A percentile compares a stretch with the other conserved stretches of the same genome.
Evolutionary conservation across 1,140 invertebrate species (phyloP).

Genomic region (Plutomurus gul): DNA sequence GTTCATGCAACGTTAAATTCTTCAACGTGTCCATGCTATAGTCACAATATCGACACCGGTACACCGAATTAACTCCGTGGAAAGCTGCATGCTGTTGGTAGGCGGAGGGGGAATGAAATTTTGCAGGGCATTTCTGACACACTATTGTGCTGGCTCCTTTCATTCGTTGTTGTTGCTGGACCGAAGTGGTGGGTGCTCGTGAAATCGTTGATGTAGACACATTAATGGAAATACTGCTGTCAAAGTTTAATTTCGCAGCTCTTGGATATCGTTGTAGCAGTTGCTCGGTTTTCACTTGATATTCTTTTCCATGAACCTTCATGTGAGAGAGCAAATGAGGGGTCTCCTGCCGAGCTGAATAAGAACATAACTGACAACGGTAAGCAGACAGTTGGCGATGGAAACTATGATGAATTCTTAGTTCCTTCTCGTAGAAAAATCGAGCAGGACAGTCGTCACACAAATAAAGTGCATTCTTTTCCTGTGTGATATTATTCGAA

Average conservation of each 20-base stretch:
- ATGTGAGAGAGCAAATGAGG: slow-evolving; percentile 72
- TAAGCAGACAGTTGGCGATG: slow-evolving; percentile 68
- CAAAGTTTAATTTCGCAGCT: slow-evolving; percentile 56
- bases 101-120: slow-evolving; percentile 70
- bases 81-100: slow-evolving; percentile 73
- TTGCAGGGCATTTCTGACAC: slow-evolving; percentile 69
- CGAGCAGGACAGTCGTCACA: slow-evolving; percentile 74
- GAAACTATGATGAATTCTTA: slow-evolving; percentile 70
- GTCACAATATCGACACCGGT: slow-evolving; percentile 80
- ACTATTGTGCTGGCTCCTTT: not conserved
- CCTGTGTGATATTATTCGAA: not conserved
- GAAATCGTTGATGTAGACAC: not conserved
- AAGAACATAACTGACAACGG: slow-evolving; percentile 77
- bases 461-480: slow-evolving; percentile 58
- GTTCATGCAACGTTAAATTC: slow-evolving; percentile 75
- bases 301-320: slow-evolving; percentile 78
- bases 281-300: slow-evolving; percentile 74
- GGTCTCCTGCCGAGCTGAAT: slow-evolving; percentile 69
- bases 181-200: not conserved
- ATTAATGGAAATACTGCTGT: slow-evolving; percentile 33
- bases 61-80: slow-evolving; percentile 66
- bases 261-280: slow-evolving; percentile 68
- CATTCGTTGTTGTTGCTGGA: not conserved
- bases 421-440: slow-evolving; percentile 69
- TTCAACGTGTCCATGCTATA: slow-evolving; percentile 79